Base-by-base conservation (phyloP, 2,888 invertebrate species). In the Eledona agricola region DNA sequence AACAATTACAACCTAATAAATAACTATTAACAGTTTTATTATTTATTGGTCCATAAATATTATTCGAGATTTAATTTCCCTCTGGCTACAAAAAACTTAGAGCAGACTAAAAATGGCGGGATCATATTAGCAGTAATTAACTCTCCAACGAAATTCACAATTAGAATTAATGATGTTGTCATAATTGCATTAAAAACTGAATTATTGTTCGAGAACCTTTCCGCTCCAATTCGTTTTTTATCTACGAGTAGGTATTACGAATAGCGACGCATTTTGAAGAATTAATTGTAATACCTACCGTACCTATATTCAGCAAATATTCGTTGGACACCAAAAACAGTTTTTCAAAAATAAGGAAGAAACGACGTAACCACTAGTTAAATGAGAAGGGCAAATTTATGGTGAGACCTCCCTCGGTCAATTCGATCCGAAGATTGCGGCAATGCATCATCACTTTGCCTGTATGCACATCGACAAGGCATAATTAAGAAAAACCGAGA, bases 401-500 rank as follows among this genome's bases (percentile, higher is more conserved):
- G 25, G n/a, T n/a, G n/a, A 11, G 25, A 9, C 25, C 25, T 25
- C 25, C 25, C 25, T 25, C 25, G 25, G 9, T 9, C 7, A 25
- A 25, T 11, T 25, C 25, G 11, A 25, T 25, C 25, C 9, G 19
- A 19, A 19, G 28, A 28, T 16, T 32, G 5, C 7, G 29, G 32
- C 32, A 7, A 17, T 20, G 12, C 5, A 35, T 20, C 34, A 35
- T 35, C 4, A 35, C 19, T 40, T 28, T 40, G 17, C 28, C 20
- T 28, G 40, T 28, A 38, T 38, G 26, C 16, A 19, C 12, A 11
- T 19, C 26, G 9, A 3, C 19, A 6, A 3, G 5, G 37, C 20
- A 42, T 29, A 42, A 42, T 42, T 31, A 42, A 11, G 28, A 42
- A 35, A 42, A 31, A 42, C 29, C 15, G n/a, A 29, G 31, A 42